Percentiles rank a stretch among this genome's conserved stretches.
Evolutionary conservation across 1,140 invertebrate genomes (phyloP).

Genomic region (Eupristina koningsbergeri): DNA sequence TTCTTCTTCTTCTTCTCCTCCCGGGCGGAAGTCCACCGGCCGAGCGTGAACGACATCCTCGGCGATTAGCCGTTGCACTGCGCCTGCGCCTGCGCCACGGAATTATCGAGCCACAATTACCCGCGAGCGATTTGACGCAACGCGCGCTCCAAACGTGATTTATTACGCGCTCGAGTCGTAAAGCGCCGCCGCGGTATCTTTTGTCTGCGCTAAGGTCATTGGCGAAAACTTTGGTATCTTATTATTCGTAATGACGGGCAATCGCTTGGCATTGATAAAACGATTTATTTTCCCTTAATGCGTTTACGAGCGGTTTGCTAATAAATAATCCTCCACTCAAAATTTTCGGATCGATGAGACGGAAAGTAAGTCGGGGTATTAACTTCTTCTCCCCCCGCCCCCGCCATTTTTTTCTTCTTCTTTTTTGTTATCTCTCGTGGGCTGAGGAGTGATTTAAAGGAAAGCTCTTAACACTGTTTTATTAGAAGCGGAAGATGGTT

Average conservation of each 20-base stretch:
- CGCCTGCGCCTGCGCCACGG: neutral
- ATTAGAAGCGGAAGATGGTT: neutral
- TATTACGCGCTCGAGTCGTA: neutral
- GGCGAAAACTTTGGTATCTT: neutral
- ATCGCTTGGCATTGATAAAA: neutral
- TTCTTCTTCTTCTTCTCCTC: too few relatives aligned
- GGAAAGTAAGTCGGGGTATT: neutral
- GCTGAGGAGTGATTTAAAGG: neutral
- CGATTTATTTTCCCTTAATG: neutral
- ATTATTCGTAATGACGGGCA: neutral
- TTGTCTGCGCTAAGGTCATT: neutral
- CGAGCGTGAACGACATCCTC: constrained; percentile 1
- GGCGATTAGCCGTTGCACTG: neutral
- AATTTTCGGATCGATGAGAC: neutral
- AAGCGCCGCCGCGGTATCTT: neutral
- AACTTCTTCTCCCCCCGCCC: too few relatives aligned
- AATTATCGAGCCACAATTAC: neutral
- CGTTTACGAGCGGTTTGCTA: neutral
- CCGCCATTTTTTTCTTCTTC: too few relatives aligned
- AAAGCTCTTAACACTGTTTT: neutral
- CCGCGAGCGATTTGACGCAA: neutral
- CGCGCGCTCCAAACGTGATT: neutral
- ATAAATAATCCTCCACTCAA: neutral
- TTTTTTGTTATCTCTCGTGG: neutral
- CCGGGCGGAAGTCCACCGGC: constrained; percentile 3